Conservation (phyloP, 2,888 invertebrate species). For the Brenthis daphne region DNA sequence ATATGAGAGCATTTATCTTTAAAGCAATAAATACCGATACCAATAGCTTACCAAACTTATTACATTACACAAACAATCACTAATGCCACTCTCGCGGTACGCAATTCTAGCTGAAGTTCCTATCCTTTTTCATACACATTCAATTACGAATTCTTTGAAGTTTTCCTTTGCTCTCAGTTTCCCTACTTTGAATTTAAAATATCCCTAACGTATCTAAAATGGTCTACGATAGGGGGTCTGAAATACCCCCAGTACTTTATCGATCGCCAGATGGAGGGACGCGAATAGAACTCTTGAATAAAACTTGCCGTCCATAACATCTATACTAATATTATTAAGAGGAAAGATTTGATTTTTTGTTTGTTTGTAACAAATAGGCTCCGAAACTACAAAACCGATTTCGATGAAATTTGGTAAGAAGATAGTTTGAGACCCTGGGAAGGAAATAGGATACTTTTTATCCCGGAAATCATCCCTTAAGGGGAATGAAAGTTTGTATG, state of each 20-base stretch:
- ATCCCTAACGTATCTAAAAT: slow-evolving; percentile 28
- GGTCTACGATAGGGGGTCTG: slow-evolving; percentile 24
- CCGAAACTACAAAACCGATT: too few relatives aligned
- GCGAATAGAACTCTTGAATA: slow-evolving; percentile 24
- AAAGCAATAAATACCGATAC: neutral
- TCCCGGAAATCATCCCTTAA: too few relatives aligned
- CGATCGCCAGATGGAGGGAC: slow-evolving; percentile 15
- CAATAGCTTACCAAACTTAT: neutral
- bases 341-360: too few relatives aligned
- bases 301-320: neutral
- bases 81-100: neutral
- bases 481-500: too few relatives aligned
- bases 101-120: neutral
- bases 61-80: slow-evolving; percentile 13
- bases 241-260: slow-evolving; percentile 27
- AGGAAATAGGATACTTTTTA: too few relatives aligned
- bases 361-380: too few relatives aligned
- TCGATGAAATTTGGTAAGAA: too few relatives aligned
- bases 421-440: too few relatives aligned
- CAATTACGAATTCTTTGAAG: slow-evolving; percentile 35
- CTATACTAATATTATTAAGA: too few relatives aligned
- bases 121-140: slow-evolving; percentile 19
- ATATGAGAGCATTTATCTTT: too few relatives aligned
- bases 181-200: slow-evolving; percentile 37
- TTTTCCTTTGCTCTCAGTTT: slow-evolving; percentile 22